These are phyloP conservation scores for Sapajus apella DNA, from an alignment of 2,113 vertebrate species.

Conservation along the genomic window DNA sequence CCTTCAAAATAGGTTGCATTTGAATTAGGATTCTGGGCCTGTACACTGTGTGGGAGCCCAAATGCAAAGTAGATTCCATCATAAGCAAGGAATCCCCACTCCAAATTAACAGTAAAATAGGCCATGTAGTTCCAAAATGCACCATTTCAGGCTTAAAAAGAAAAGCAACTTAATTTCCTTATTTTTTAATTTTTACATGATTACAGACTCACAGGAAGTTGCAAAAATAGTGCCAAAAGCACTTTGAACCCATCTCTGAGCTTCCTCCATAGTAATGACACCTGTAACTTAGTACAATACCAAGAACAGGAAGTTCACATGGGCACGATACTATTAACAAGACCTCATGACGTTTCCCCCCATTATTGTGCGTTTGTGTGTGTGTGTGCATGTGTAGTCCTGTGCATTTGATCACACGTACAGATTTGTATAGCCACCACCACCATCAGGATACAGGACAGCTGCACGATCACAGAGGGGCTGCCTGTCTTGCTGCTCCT, in stretches of 20 bases:
- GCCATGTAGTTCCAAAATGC: neutral
- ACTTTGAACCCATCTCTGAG: neutral
- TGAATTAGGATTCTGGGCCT: neutral
- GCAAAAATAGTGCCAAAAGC: neutral
- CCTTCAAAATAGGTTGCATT: neutral
- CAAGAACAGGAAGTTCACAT: neutral
- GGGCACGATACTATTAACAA: neutral
- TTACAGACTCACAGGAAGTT: neutral
- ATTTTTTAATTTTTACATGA: neutral
- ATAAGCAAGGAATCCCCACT: neutral
- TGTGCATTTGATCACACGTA: rapidly evolving
- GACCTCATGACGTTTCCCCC: no score
- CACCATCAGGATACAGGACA: neutral
- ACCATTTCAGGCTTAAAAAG: neutral
- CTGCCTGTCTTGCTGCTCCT: neutral
- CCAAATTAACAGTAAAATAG: neutral
- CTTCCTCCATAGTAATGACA: rapidly evolving
- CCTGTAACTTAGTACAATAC: neutral
- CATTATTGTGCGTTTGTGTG: no score
- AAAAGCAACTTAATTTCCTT: neutral
- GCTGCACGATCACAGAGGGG: neutral
- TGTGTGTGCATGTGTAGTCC: no score
- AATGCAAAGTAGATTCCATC: neutral
- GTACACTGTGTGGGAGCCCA: no score
- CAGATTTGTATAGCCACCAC: neutral